Evolutionary conservation across 2,888 invertebrate species (phyloP).

Genomic region (Helobdella robusta): DNA sequence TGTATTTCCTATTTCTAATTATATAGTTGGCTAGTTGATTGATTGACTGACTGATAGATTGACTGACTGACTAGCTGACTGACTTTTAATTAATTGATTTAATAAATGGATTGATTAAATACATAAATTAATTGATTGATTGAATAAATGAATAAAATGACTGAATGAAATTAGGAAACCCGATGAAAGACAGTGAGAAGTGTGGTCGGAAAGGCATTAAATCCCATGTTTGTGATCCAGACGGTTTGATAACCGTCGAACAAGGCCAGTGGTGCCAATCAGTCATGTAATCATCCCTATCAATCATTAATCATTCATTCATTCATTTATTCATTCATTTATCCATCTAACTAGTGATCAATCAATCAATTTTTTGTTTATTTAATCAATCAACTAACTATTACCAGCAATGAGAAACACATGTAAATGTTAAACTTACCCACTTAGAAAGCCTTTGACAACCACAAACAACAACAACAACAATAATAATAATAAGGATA

Average conservation of each 20-base stretch:
- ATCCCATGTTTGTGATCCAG: conserved; percentile 28
- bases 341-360: too few relatives aligned
- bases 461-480: not conserved
- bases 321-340: too few relatives aligned
- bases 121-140: conserved; percentile 5
- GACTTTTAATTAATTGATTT: not conserved
- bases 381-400: too few relatives aligned
- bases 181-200: conserved; percentile 20
- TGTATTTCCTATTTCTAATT: too few relatives aligned
- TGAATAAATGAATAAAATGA: conserved; percentile 7
- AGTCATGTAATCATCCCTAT: not conserved
- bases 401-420: too few relatives aligned
- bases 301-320: not conserved
- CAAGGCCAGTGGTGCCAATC: conserved; percentile 20
- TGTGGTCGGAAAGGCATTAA: conserved; percentile 26
- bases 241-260: conserved; percentile 26
- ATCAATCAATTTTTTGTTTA: too few relatives aligned
- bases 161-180: too few relatives aligned
- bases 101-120: not conserved
- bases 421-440: not conserved
- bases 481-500: not conserved
- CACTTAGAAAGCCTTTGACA: not conserved
- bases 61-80: not conserved
- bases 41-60: not conserved
- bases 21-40: not conserved